A percentile compares a stretch with the other conserved stretches of the same genome.
Evolutionary conservation across 2,113 vertebrate genomes (phyloP).

Genomic region (Rhagologus leucostigma): DNA sequence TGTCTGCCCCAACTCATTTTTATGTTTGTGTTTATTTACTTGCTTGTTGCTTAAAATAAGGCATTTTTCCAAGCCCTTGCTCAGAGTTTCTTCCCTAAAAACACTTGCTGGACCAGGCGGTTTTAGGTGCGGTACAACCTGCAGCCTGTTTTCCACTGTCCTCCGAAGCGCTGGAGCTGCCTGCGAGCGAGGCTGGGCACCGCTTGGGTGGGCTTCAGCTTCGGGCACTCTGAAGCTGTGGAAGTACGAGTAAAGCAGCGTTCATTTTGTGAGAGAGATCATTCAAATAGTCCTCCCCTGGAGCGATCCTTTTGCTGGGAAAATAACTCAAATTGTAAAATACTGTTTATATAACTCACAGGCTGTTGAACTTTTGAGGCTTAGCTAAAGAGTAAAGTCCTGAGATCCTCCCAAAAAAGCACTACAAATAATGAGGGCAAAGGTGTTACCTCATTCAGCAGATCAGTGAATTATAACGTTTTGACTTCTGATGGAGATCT

Average conservation of each 20-base stretch:
- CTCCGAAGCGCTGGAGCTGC: background rate
- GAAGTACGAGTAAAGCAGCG: background rate
- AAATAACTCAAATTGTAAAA: conserved; percentile 3
- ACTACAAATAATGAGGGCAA: conserved; percentile 19
- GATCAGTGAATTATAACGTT: background rate
- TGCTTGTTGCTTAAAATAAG: background rate
- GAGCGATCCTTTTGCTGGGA: background rate
- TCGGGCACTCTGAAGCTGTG: background rate
- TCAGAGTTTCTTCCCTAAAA: background rate
- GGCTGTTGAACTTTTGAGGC: conserved; percentile 49
- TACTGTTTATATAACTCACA: conserved; percentile 46
- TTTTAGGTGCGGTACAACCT: background rate
- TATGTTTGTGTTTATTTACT: background rate
- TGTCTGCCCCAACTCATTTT: background rate
- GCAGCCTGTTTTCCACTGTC: background rate
- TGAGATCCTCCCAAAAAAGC: background rate
- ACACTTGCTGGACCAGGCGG: background rate
- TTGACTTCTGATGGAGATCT: background rate
- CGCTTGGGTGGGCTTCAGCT: background rate
- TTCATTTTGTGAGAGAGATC: background rate
- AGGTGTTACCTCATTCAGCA: background rate
- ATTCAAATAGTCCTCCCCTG: background rate
- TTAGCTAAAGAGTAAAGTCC: conserved; percentile 52
- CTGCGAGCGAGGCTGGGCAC: background rate
- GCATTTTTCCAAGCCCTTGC: background rate